Evolutionary conservation across 2,888 invertebrate genomes (phyloP).

Genomic region (Thereva unica): DNA sequence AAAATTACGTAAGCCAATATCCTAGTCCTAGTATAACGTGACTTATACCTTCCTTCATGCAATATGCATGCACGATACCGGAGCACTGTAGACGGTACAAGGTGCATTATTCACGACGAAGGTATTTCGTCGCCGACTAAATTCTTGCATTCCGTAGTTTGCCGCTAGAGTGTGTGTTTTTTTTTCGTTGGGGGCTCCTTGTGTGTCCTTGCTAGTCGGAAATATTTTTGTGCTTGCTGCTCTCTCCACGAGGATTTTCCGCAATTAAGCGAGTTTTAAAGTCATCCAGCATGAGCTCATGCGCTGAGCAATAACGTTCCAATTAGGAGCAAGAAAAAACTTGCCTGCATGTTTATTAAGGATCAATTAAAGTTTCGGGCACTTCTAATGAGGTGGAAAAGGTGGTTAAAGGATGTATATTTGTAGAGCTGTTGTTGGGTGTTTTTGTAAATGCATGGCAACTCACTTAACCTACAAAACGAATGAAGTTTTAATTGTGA

Average conservation of each 20-base stretch:
- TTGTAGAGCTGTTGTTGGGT: too few species aligned
- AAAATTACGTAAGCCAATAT: slow-evolving; percentile 30
- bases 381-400: too few species aligned
- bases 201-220: neutral
- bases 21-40: slow-evolving; percentile 6
- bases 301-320: too few species aligned
- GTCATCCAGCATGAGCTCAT: too few species aligned
- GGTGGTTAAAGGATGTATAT: too few species aligned
- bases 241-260: neutral
- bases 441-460: too few species aligned
- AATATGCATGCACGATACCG: slow-evolving; percentile 14
- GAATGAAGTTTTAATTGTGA: too few species aligned
- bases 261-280: too few species aligned
- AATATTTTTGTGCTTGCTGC: neutral
- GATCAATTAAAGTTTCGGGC: too few species aligned
- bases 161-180: neutral
- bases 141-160: slow-evolving; percentile 2
- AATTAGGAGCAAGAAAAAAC: too few species aligned
- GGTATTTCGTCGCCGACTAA: slow-evolving; percentile 19
- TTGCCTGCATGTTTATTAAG: too few species aligned
- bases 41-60: slow-evolving; percentile 22
- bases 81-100: slow-evolving; percentile 11
- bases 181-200: slow-evolving; percentile 10
- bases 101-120: slow-evolving; percentile 28
- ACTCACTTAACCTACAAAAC: too few species aligned